A percentile compares a stretch with the other conserved stretches of the same genome.
Evolutionary conservation across 23 tunicate genomes (phyloP).

Genomic region (Aplidium turbinatum): DNA sequence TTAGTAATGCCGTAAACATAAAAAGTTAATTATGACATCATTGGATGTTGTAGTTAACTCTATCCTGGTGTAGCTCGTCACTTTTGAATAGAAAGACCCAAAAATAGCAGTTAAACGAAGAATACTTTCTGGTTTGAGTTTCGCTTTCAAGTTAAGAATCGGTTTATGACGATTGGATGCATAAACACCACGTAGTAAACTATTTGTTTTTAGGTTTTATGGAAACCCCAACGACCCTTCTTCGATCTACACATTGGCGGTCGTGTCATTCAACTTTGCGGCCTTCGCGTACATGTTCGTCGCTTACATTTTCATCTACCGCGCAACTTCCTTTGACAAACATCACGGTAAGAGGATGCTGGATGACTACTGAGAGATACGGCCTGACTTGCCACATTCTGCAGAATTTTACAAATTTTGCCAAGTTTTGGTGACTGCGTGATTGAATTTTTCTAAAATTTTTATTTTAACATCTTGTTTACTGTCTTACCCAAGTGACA

Average conservation of each 20-base stretch:
- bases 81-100: no score
- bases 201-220: slow-evolving; percentile 15
- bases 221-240: slow-evolving; percentile 33
- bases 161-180: background rate
- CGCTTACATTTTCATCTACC: slow-evolving; percentile 50
- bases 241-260: slow-evolving; percentile 29
- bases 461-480: no score
- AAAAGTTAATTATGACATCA: no score
- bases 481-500: no score
- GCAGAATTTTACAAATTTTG: no score
- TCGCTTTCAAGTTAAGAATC: no score
- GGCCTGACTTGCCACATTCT: no score
- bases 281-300: slow-evolving; percentile 51
- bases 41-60: background rate
- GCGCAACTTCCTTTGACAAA: slow-evolving; percentile 19
- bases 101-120: slow-evolving; percentile 1
- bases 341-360: slow-evolving; percentile 13
- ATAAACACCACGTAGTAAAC: background rate
- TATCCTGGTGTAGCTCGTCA: no score
- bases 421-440: no score
- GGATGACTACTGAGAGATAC: no score
- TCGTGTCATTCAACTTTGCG: slow-evolving; percentile 39
- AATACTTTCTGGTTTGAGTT: background rate
- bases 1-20: no score
- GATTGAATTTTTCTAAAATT: no score